Evolutionary conservation across 2,113 vertebrate species (phyloP), one percentile per base, ranked within the genome.

Genomic region (Glareola pratincola): DNA sequence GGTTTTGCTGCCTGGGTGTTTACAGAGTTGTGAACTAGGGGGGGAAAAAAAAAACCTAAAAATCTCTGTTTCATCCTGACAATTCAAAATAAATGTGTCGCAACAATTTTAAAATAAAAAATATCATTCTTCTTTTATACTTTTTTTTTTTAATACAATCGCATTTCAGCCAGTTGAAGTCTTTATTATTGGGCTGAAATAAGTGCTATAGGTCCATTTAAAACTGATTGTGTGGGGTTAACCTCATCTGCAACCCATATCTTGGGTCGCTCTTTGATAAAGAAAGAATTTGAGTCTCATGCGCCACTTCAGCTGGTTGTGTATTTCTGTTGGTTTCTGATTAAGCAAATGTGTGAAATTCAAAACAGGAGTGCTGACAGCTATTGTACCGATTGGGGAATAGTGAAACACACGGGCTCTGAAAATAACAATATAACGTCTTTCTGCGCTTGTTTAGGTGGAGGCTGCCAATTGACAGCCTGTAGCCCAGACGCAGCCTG

Each of bases 341-440:
- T 85, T 81, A 92, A 92, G 63, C 32, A 90, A 94, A 80, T 39
- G 63, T 74, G 39, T 92, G 85, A 96, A 95, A 93, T 86, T 88
- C 47, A 67, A 43, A 92, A 57, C 9, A 8, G 59, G 85, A 80
- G 54, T 76, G 78, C 81, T 94, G 90, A 87, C 81, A 92, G 63
- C 57, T 82, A 73, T 88, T 87, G 92, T 63, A 37, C 62, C 0
- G 23, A 11, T 68, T 1, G 9, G 91, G 37, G 63, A 82, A 76
- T 4, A 73, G 57, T 30, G 74, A 79, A 94, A 88, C 32, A 63
- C 66, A 47, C 7, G 1, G 50, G 36, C 53, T 96, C 87, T 76
- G 90, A 79, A 94, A 94, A 85, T 73, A 85, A 68, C 80, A 74
- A 90, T 81, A 47, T 10, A 78, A 85, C 0, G 8, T 85, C 53